These are phyloP conservation scores for Gymnocephalus cernua DNA, from an alignment of 2,113 vertebrate genomes.

Conservation along the genomic window DNA sequence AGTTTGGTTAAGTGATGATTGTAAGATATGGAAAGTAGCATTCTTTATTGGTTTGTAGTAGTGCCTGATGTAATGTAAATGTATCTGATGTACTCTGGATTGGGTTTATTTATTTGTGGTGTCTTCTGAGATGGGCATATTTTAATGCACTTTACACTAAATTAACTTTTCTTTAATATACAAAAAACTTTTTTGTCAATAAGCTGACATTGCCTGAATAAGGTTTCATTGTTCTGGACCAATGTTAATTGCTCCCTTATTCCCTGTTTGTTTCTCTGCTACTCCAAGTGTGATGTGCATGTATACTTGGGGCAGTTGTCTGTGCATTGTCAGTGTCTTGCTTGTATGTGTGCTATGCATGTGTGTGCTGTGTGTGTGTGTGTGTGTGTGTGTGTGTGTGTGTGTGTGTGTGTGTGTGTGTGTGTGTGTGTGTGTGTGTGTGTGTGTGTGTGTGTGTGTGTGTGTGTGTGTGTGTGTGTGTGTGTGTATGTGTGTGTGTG, in stretches of 20 bases:
- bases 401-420: conserved; percentile 20
- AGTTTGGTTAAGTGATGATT: not conserved
- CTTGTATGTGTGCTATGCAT: conserved; percentile 26
- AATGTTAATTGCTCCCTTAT: not conserved
- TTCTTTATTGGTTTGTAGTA: not conserved
- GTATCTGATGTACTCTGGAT: not conserved
- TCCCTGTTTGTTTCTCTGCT: conserved; percentile 23
- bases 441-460: conserved; percentile 26
- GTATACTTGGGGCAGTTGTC: conserved; percentile 17
- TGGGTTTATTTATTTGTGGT: not conserved
- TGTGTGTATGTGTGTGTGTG: conserved; percentile 27
- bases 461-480: conserved; percentile 13
- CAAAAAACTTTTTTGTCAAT: not conserved
- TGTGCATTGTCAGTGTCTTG: conserved; percentile 34
- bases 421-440: conserved; percentile 21
- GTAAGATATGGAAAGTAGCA: not conserved
- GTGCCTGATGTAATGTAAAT: not conserved
- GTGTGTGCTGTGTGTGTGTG: conserved; percentile 17
- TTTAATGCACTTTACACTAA: not conserved
- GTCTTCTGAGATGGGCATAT: not conserved
- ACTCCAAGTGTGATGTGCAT: conserved; percentile 2
- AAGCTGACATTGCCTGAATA: not conserved
- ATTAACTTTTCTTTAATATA: not conserved
- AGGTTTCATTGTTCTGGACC: conserved; percentile 1
- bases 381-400: conserved; percentile 21